These are phyloP conservation scores for Gerris buenoi DNA, from an alignment of 1,140 invertebrate genomes.

Conservation along the genomic window DNA sequence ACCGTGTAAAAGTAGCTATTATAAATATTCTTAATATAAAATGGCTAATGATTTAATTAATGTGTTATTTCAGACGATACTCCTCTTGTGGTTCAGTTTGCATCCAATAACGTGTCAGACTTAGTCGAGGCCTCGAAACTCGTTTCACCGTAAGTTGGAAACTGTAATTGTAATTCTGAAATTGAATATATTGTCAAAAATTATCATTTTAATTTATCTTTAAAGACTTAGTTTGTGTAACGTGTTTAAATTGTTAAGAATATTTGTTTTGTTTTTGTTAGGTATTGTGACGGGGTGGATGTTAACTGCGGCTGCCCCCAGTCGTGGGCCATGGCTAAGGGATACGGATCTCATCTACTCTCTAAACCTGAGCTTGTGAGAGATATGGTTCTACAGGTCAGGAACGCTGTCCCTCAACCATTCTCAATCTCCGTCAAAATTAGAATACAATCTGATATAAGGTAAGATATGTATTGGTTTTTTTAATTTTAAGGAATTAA, in stretches of 20 bases:
- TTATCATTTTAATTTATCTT: too few relatives aligned
- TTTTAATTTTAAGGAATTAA: too few relatives aligned
- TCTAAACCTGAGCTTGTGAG: constrained; percentile 67
- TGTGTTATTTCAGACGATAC: constrained; percentile 46
- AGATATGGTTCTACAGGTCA: constrained; percentile 61
- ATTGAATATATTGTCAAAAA: too few relatives aligned
- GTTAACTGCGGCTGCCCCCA: constrained; percentile 96
- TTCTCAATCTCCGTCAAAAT: constrained; percentile 90
- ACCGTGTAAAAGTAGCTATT: too few relatives aligned
- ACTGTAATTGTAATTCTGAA: too few relatives aligned
- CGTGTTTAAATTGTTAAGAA: too few relatives aligned
- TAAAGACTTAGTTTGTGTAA: too few relatives aligned
- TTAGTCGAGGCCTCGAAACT: constrained; percentile 73
- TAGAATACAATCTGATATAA: constrained; percentile 47
- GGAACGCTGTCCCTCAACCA: constrained; percentile 48
- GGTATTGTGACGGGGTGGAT: constrained; percentile 77
- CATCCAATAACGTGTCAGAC: constrained; percentile 66
- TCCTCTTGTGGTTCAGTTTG: constrained; percentile 88
- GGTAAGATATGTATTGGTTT: too few relatives aligned
- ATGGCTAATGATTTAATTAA: too few relatives aligned
- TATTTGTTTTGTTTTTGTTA: constrained; percentile 33
- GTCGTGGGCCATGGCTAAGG: constrained; percentile 80
- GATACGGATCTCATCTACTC: constrained; percentile 73
- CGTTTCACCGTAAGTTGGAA: constrained; percentile 55
- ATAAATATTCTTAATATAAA: too few relatives aligned